Conservation (phyloP, 2,113 vertebrate genomes). For the Dendropsophus ebraccatus region DNA sequence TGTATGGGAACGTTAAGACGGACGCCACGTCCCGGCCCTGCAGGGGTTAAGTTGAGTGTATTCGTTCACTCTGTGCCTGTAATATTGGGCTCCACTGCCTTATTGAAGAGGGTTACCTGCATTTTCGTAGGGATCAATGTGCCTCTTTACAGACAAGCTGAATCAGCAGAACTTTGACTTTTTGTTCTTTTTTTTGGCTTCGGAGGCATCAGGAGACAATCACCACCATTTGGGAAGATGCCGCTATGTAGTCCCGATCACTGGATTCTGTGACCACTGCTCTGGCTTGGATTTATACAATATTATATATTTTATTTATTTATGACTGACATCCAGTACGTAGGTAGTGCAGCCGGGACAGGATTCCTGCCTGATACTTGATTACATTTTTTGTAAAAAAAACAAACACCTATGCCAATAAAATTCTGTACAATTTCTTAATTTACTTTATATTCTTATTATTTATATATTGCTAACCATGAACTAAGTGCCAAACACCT, state of each 20-base stretch:
- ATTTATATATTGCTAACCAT: too few relatives aligned
- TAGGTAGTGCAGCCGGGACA: slow-evolving; percentile 9
- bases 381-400: not conserved
- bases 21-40: not conserved
- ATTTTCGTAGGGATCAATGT: slow-evolving; percentile 16
- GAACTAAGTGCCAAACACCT: too few relatives aligned
- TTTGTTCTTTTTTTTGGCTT: too few relatives aligned
- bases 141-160: not conserved
- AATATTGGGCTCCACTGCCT: slow-evolving; percentile 20
- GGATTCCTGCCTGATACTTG: slow-evolving; percentile 49
- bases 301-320: slow-evolving; percentile 73
- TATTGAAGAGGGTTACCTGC: slow-evolving; percentile 10
- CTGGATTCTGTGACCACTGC: slow-evolving; percentile 23
- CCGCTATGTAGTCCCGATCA: slow-evolving; percentile 12
- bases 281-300: not conserved
- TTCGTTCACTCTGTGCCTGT: slow-evolving; percentile 11
- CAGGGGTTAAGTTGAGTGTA: not conserved
- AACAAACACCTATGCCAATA: not conserved
- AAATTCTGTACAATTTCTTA: slow-evolving; percentile 14
- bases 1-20: slow-evolving; percentile 5
- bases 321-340: slow-evolving; percentile 46
- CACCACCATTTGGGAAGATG: not conserved
- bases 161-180: not conserved
- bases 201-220: slow-evolving; percentile 29
- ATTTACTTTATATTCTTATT: not conserved